Base-by-base conservation (phyloP, 2,888 invertebrate species). In the Stictocephala bisonia region DNA sequence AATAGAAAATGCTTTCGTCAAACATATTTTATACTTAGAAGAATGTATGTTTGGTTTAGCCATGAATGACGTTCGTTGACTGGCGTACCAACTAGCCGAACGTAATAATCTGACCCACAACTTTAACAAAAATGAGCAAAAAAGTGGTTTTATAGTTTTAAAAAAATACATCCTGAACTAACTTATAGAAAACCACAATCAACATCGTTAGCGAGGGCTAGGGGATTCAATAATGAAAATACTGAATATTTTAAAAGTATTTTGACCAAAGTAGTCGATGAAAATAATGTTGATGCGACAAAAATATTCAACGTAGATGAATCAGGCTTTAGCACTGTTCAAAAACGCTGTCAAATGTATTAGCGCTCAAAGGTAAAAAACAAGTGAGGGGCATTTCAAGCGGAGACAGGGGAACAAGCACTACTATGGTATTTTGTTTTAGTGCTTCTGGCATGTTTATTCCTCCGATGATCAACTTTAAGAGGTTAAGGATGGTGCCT, bases 261-360 rank as follows among this genome's bases (percentile, higher is more conserved):
- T 15, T n/a, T 53, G 4, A 15, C 18, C 13, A 31, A 35, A 9
- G 1, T 24, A 15, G 15, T 53, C 4, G 40, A 64, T 64, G n/a
- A 64, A 22, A 64, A 64, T 41, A n/a, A 41, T 4, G 41, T 22
- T 53, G 35, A 51, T 22, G 50, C 68, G 3, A 68, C 68, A 6
- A n/a, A 13, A 15, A 50, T 70, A 15, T 70, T 31, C 18, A 70
- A 70, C n/a, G n/a, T n/a, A n/a, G n/a, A n/a, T n/a, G n/a, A n/a
- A n/a, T n/a, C n/a, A n/a, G n/a, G n/a, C 35, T 2, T 64, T 40
- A 3, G 26, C 24, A 41, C 41, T 41, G 64, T 41, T 1, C 64
- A 64, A 64, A 64, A 64, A 11, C 24, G 15, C 15, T n/a, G n/a
- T n/a, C n/a, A n/a, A n/a, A n/a, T n/a, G n/a, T n/a, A n/a, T n/a